Base-by-base conservation (phyloP, 2,888 invertebrate species). In the Tachystola acroxantha region DNA sequence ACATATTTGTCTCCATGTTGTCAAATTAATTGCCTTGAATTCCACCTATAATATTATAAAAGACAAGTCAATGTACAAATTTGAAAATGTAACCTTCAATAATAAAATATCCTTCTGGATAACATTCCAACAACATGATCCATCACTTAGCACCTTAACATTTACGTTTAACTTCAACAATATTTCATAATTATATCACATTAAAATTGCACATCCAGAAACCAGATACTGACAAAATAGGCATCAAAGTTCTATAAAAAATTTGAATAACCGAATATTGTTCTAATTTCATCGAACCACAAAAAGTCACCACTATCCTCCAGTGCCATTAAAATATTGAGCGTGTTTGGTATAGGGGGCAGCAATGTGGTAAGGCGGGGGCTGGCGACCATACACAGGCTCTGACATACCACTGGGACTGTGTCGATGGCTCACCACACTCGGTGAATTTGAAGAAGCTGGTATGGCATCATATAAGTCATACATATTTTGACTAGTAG, bases 281-380 rank as follows among this genome's bases (percentile, higher is more conserved):
- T 16, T 16, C 3, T 16, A 24, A 24, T 24, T 3, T 1, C 7
- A 24, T 24, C n/a, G 2, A 24, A 24, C 3, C 6, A 24, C 9
- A 24, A 24, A 16, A 16, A 16, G 6, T 16, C 6, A 6, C 53
- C 65, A 72, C 68, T 85, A 86, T 79, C 85, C 85, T 50, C 86
- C 85, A 31, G 84, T 80, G 34, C 86, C 86, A 61, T 89, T 88
- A 54, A 91, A 91, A 59, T 89, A 89, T 63, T 91, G 90, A 46
- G 93, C 93, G 61, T 94, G 94, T 85, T 94, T 94, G 9, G 95
- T 94, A 62, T 92, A 94, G 2, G 91, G 92, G 13, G 94, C 94
- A 16, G 94, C 95, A 59, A 95, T 93, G 58, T 95, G 94, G 77
- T 95, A 95, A 1, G 95, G 95, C 1, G 95, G 95, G 10, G 95